phyloP scores from a whole-genome alignment of 2,888 invertebrate genomes.

The Protula sp. region DNA sequence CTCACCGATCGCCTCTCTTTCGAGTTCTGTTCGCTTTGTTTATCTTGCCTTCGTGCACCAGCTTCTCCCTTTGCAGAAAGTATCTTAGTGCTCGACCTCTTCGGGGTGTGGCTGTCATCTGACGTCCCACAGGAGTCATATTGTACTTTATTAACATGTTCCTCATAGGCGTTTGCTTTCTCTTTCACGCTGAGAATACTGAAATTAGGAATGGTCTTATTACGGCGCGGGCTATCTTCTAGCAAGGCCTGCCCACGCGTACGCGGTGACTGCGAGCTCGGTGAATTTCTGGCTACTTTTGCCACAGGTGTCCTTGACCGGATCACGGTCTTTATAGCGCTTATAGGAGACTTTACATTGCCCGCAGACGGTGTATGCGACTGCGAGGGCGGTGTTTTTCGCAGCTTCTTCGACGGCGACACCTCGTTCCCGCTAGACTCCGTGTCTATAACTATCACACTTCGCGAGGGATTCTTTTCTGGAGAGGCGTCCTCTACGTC shows the following conservation, averaged over 20 bases:
- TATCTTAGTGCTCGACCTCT: not conserved
- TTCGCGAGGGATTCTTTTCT: no score
- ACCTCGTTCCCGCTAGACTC: not conserved
- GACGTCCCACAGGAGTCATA: not conserved
- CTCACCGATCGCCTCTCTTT: not conserved
- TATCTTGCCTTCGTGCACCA: no score
- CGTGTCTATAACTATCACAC: not conserved
- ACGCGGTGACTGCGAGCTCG: not conserved
- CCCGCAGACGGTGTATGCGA: not conserved
- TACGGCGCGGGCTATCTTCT: slow-evolving; percentile 6
- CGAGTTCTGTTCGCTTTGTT: not conserved
- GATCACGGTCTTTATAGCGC: not conserved
- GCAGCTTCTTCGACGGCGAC: not conserved
- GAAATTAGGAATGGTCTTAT: slow-evolving; percentile 7
- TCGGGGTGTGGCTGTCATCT: not conserved
- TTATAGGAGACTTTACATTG: not conserved
- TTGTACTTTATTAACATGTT: not conserved
- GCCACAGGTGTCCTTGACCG: not conserved
- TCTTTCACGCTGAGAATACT: slow-evolving; percentile 5
- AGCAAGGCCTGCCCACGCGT: no score
- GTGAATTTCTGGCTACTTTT: not conserved
- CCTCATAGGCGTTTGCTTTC: slow-evolving; percentile 8
- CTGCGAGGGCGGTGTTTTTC: not conserved
- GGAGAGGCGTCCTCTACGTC: no score
- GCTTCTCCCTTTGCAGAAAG: not conserved